Conservation (phyloP, 2,888 invertebrate species). For the Rhingia campestris region DNA sequence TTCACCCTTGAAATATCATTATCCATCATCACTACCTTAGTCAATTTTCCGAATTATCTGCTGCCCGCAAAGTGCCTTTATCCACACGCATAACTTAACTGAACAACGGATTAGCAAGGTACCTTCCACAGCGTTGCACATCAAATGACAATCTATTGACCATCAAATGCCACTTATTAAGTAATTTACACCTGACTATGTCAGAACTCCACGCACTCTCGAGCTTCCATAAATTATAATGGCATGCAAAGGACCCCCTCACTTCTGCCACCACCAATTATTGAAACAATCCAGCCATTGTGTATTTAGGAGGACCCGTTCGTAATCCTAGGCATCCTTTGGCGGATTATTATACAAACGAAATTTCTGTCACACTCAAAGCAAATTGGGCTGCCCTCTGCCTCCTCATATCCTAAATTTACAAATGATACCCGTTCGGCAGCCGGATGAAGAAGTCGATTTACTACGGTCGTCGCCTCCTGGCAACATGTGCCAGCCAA, state of each 20-base stretch:
- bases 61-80: conserved; percentile 1
- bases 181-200: conserved; percentile 50
- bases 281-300: conserved; percentile 37
- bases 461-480: conserved; percentile 32
- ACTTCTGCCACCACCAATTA: conserved; percentile 27
- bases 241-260: conserved; percentile 1
- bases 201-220: conserved; percentile 13
- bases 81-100: not conserved
- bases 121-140: not conserved
- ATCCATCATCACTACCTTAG: not conserved
- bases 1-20: not conserved
- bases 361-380: conserved; percentile 22
- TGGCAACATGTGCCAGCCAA: conserved; percentile 60
- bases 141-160: not conserved
- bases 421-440: not conserved
- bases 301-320: conserved; percentile 17
- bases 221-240: conserved; percentile 31
- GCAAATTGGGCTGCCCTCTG: conserved; percentile 9
- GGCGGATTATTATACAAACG: not conserved
- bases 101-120: conserved; percentile 3
- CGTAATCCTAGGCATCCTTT: conserved; percentile 38
- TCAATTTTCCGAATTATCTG: conserved; percentile 12
- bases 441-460: conserved; percentile 37
- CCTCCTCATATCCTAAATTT: too few species aligned
- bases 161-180: conserved; percentile 20